Evolutionary conservation across 2,113 vertebrate species (phyloP).

Genomic region (Neotoma lepida): DNA sequence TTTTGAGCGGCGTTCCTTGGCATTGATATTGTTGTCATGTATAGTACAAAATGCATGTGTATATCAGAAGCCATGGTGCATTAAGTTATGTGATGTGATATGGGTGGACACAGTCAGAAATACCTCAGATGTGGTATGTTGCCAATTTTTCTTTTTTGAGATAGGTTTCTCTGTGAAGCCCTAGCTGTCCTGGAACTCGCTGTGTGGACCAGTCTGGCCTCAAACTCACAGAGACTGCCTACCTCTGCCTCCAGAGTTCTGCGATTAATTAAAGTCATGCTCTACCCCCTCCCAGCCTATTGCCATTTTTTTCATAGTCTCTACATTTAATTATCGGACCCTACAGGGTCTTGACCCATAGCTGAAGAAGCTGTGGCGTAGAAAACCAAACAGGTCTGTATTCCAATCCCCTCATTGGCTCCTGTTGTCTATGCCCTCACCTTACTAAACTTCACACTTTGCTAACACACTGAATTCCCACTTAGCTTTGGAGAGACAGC

Average conservation of each 20-base stretch:
- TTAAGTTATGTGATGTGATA: background rate
- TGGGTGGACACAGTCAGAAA: background rate
- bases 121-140: background rate
- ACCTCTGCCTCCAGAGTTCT: background rate
- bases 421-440: accelerated
- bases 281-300: background rate
- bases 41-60: no score
- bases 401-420: background rate
- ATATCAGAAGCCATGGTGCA: background rate
- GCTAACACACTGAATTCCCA: background rate
- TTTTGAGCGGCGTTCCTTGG: no score
- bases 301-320: background rate
- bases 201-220: background rate
- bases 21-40: background rate
- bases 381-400: background rate
- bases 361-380: background rate
- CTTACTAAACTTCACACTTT: background rate
- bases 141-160: background rate
- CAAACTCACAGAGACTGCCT: background rate
- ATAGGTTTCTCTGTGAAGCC: background rate
- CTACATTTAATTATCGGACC: background rate
- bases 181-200: background rate
- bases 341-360: background rate
- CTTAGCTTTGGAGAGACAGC: background rate
- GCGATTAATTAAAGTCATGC: background rate